phyloP scores from a whole-genome alignment of 2,888 invertebrate species.

The Stictocephala bisonia region DNA sequence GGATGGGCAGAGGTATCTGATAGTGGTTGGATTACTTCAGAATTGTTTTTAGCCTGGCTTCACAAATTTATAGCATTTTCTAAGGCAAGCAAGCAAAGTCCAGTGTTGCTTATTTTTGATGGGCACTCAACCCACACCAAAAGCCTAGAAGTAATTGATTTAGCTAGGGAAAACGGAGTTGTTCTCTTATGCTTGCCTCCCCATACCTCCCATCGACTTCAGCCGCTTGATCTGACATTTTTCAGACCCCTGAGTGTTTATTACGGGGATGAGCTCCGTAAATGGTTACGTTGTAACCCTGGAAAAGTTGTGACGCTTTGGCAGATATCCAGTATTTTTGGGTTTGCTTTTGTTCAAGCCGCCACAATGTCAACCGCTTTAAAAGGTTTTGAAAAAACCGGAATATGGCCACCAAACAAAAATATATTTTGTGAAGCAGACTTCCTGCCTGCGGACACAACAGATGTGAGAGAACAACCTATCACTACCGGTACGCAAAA shows the following conservation, averaged over 20 bases:
- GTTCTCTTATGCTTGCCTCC: no score
- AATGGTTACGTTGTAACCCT: constrained; percentile 55
- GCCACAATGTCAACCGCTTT: constrained; percentile 56
- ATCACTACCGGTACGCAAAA: no score
- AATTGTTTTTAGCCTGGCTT: no score
- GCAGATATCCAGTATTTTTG: constrained; percentile 56
- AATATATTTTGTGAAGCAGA: constrained; percentile 59
- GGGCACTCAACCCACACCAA: no score
- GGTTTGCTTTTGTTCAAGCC: constrained; percentile 56
- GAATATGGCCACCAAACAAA: constrained; percentile 60
- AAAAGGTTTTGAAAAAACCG: constrained; percentile 60
- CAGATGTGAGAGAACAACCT: constrained; percentile 26
- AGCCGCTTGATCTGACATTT: constrained; percentile 55
- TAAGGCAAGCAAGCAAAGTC: no score
- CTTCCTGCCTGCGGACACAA: constrained; percentile 55
- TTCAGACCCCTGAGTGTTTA: constrained; percentile 57
- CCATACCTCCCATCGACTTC: no score
- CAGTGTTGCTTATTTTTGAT: no score
- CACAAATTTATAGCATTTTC: no score
- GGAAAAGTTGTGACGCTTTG: constrained; percentile 57
- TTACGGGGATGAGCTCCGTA: constrained; percentile 54
- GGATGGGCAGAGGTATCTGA: no score
- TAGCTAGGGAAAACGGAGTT: no score
- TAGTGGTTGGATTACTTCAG: no score
- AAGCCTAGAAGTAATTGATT: no score